Evolutionary conservation across 2,113 vertebrate species (phyloP).

Genomic region (Pitta sordida): DNA sequence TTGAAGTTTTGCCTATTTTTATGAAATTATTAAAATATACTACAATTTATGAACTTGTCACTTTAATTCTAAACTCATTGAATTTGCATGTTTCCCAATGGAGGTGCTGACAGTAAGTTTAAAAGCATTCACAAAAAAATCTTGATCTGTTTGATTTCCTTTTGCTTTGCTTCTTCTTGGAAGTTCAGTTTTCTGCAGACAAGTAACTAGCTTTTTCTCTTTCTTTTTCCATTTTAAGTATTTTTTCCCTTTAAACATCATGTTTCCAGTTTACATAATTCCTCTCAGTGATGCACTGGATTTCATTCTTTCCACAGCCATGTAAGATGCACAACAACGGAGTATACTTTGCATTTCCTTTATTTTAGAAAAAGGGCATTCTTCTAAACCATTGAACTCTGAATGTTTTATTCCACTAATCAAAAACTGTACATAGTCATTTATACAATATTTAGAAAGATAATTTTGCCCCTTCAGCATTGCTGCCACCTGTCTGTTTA

Average conservation of each 20-base stretch:
- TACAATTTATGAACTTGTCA: background rate
- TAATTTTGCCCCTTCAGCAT: background rate
- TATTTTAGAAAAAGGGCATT: background rate
- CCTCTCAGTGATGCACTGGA: background rate
- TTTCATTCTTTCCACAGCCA: background rate
- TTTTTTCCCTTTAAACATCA: background rate
- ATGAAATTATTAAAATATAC: background rate
- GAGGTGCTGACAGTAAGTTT: background rate
- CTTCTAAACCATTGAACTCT: background rate
- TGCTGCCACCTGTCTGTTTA: background rate
- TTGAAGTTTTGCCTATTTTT: background rate
- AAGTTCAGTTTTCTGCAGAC: background rate
- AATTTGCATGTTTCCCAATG: background rate
- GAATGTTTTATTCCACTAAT: background rate
- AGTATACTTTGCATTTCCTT: background rate
- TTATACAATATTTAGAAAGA: background rate
- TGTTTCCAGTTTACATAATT: background rate
- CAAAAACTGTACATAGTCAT: background rate
- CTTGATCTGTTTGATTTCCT: background rate
- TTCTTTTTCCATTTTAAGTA: background rate
- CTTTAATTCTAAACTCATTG: background rate
- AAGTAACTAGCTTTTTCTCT: background rate
- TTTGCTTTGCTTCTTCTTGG: background rate
- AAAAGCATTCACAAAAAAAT: background rate
- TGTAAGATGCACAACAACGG: background rate